Base-by-base conservation (phyloP, 2,797 vertebrate species). In the Phylloscopus collybita region DNA sequence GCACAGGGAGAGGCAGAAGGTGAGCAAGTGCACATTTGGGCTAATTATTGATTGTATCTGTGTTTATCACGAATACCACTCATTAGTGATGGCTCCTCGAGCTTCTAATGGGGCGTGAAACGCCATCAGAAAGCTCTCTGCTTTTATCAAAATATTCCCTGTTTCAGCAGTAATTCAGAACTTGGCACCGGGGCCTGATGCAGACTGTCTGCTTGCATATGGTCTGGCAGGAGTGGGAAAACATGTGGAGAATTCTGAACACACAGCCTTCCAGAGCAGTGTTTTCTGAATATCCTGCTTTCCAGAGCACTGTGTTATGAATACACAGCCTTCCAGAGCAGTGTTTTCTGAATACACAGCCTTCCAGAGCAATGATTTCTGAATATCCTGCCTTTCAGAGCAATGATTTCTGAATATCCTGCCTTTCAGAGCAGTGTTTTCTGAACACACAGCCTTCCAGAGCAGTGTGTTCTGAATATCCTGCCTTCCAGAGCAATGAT, bases 181-280 rank as follows among this genome's bases (percentile, higher is more conserved):
- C 71, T 11, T 94, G 81, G 64, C 79, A 79, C 27, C 0, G 0
- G 75, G 17, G 10, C 66, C 78, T 59, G 67, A 49, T 72, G 61
- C 71, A 90, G 93, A 95, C 78, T 70, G 74, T 53, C 79, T 90
- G 80, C 59, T 79, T 95, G 80, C 85, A 92, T 64, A 87, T 72
- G 85, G 88, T 82, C 76, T 92, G 88, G 60, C 80, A 95, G 95
- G 89, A 92, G 56, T 67, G 69, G 80, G 80, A 70, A 74, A 91
- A 32, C 0, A 71, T 2, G 59, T 80, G 90, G 74, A 92, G 90
- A 91, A 94, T 95, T 97, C 60, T 96, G 91, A 90, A 74, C 25
- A 12, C 44, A 11, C 21, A 3, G 65, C 64, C 42, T 45, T 45
- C 61, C 61, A 64, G 40, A 23, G 36, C 59, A 20, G 30, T 51